Conservation (phyloP, 2,888 invertebrate species). For the Eupeodes luniger region DNA sequence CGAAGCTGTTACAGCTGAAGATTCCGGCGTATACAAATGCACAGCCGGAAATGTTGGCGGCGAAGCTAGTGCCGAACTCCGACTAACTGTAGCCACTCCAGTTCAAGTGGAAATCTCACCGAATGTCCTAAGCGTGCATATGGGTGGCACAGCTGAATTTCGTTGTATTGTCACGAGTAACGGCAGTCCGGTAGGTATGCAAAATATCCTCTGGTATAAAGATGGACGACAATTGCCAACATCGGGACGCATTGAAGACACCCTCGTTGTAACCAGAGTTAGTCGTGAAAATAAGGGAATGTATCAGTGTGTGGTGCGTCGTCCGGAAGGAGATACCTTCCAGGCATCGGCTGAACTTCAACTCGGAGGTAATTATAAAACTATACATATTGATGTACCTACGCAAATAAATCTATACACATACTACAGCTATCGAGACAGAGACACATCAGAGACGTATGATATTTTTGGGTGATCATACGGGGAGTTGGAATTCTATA, state of each 20-base stretch:
- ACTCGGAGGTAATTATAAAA: conserved; percentile 87
- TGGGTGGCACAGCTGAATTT: conserved; percentile 90
- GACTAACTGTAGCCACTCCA: conserved; percentile 87
- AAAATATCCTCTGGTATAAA: conserved; percentile 88
- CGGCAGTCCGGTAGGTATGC: conserved; percentile 85
- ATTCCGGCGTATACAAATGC: conserved; percentile 88
- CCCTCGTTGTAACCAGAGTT: conserved; percentile 87
- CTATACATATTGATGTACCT: conserved; percentile 24
- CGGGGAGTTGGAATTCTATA: conserved; percentile 3
- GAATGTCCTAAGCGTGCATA: conserved; percentile 88
- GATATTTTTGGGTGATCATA: too few relatives aligned
- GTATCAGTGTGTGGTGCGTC: conserved; percentile 90
- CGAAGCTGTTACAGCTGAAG: conserved; percentile 89
- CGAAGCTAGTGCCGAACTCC: conserved; percentile 88
- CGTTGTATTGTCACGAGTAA: conserved; percentile 87
- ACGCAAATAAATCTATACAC: neutral
- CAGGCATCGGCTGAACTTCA: conserved; percentile 91
- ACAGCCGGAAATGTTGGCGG: conserved; percentile 89
- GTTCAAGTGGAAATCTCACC: conserved; percentile 89
- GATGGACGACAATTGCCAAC: conserved; percentile 88
- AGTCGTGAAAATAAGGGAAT: conserved; percentile 90
- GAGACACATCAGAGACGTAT: neutral
- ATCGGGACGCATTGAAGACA: conserved; percentile 87
- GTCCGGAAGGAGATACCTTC: conserved; percentile 90
- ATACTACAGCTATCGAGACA: too few relatives aligned